Evolutionary conservation across 2,888 invertebrate species (phyloP).

Genomic region (Micropterix aruncella): DNA sequence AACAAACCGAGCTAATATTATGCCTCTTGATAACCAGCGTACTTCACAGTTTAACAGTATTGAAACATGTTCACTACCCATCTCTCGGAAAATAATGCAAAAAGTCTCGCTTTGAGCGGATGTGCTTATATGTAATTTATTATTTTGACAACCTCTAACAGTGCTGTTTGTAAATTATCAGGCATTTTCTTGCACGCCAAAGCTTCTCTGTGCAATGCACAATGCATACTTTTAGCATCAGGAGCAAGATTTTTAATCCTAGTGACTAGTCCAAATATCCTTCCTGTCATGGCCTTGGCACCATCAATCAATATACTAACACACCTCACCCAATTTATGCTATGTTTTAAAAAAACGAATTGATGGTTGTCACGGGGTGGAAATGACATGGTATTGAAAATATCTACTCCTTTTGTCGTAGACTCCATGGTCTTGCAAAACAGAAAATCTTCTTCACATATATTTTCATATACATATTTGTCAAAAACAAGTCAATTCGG

Average conservation of each 20-base stretch:
- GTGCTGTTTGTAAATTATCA: slow-evolving; percentile 6
- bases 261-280: slow-evolving; percentile 9
- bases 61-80: too few species aligned
- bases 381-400: slow-evolving; percentile 5
- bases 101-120: slow-evolving; percentile 6
- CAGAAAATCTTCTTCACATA: slow-evolving; percentile 2
- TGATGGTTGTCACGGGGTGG: too few species aligned
- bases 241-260: slow-evolving; percentile 10
- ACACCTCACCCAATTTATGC: slow-evolving; percentile 7
- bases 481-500: neutral
- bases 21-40: too few species aligned
- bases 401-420: slow-evolving; percentile 7
- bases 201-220: slow-evolving; percentile 8
- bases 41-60: too few species aligned
- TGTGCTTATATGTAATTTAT: too few species aligned
- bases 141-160: slow-evolving; percentile 7
- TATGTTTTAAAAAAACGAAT: too few species aligned
- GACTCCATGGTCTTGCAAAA: slow-evolving; percentile 6
- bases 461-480: neutral
- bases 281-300: slow-evolving; percentile 8
- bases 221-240: slow-evolving; percentile 9
- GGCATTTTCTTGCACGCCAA: slow-evolving; percentile 8
- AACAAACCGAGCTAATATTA: too few species aligned
- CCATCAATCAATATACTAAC: slow-evolving; percentile 8
- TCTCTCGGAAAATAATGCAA: slow-evolving; percentile 7